Base-by-base conservation (phyloP, 1,140 invertebrate genomes). In the Campoletis sonorensis region DNA sequence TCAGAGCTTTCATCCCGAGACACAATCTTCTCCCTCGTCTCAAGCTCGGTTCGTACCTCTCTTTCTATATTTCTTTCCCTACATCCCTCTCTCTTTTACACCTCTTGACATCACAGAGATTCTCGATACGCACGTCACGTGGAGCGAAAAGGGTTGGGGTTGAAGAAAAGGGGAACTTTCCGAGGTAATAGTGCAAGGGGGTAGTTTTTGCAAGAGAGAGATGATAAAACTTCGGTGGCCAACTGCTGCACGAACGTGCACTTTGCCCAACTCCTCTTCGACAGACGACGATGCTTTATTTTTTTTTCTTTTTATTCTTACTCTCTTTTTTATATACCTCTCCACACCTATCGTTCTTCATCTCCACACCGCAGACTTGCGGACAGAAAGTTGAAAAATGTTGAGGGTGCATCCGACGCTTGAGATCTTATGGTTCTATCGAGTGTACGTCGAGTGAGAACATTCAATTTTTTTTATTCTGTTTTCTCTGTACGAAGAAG, bases 241-340 rank as follows among this genome's bases (percentile, higher is more conserved):
- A 77, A 77, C 73, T 77, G 73, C 73, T 61, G 73, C 73, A 77
- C 54, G 73, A 77, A 61, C 73, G 54, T 77, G 73, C 73, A 77
- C 73, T 77, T 77, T 77, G 73, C 73, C 73, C 73, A 77, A 26
- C 73, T 77, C 73, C 54, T 45, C 54, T 77, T 77, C 73, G 73
- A 61, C 54, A 27, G 73, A 51, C 51, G 51, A 37, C 73, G 73
- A 61, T 27, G 73, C 54, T 49, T 27, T 54, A 54, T 75, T 75
- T 75, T 75, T 75, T 75, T 23, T 75, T 51, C 49, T 64, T 64
- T 21, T 58, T 21, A 7, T 58, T 23, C 18, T 58, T 58, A n/a
- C 21, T 58, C 21, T 23, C 21, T 58, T 58, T 23, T 23, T 58
- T 68, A 1, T 45, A 27, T 16, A 33, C 30, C 18, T 71, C 18